phyloP scores from a whole-genome alignment of 2,113 vertebrate species.

The Chaenogobius annularis region DNA sequence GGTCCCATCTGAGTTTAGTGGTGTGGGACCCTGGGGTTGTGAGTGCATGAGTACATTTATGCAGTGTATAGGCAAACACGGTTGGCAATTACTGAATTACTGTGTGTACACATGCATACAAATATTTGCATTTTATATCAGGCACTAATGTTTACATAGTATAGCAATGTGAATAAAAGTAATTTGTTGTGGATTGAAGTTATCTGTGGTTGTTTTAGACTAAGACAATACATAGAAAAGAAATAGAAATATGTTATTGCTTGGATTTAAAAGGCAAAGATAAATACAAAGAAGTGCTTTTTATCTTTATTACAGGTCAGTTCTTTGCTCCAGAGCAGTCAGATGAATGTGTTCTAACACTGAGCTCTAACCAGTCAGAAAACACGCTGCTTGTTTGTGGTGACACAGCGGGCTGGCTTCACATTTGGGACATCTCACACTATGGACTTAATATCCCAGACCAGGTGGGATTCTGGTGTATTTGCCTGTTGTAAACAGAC shows the following conservation, averaged over 20 bases:
- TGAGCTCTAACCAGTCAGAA: constrained; percentile 55
- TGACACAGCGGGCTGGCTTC: constrained; percentile 60
- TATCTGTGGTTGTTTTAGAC: neutral
- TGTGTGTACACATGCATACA: constrained; percentile 15
- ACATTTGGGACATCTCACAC: constrained; percentile 68
- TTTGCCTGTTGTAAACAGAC: neutral
- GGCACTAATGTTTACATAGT: neutral
- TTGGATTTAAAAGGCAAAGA: neutral
- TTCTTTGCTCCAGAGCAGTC: constrained; percentile 54
- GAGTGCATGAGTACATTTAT: constrained; percentile 42
- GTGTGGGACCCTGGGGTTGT: constrained; percentile 51
- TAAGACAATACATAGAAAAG: neutral
- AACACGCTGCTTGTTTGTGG: constrained; percentile 70
- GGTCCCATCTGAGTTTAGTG: constrained; percentile 69
- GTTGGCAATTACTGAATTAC: constrained; percentile 1
- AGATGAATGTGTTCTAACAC: constrained; percentile 46
- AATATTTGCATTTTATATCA: constrained; percentile 3
- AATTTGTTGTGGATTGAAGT: neutral
- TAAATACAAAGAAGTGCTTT: neutral
- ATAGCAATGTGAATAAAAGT: neutral
- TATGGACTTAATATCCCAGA: constrained; percentile 37
- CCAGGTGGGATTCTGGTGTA: constrained; percentile 24
- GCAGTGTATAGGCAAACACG: constrained; percentile 17
- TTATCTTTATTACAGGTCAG: constrained; percentile 40
- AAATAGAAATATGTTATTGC: neutral